Evolutionary conservation across 1,140 invertebrate genomes (phyloP), one percentile per base, ranked within the genome.

Genomic region (Camponotus pennsylvanicus): DNA sequence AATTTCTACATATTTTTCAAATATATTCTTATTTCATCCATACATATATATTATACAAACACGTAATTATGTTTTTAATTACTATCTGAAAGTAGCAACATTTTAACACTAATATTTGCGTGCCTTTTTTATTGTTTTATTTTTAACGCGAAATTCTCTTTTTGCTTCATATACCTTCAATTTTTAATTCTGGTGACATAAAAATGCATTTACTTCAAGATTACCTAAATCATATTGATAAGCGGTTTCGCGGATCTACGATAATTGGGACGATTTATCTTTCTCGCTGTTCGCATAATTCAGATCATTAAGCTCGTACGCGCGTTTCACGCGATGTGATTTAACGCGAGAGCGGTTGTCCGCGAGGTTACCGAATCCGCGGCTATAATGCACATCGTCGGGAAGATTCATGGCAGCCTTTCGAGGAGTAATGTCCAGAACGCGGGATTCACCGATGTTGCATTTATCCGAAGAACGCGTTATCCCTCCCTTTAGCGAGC

Each of bases 391-490:
- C 8, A 11, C 13, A 32, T 18, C 59, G 67, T 75, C 32, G 55
- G 11, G 2, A 76, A 55, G 70, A 87, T 59, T 67, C 69, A 57
- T 40, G 64, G 34, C 61, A 3, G 21, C 7, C 13, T 67, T 64
- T 21, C 40, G 18, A 45, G 70, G 42, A 70, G 37, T 63, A 78
- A 86, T 40, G 64, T n/a, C 63, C 82, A 52, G 49, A 4, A 37
- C 15, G 32, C 67, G 40, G 59, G 57, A 77, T 37, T 63, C 63
- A 49, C 34, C 34, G 63, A 59, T 18, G 27, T 59, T 63, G 86
- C 59, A 40, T 84, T 71, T 77, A 77, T 71, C 42, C 32, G 82
- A 70, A 21, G 69, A 84, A 67, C 49, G 52, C 66, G 34, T 89
- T 89, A 88, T 88, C 80, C 37, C 67, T 18, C 76, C 18, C 49